These are phyloP conservation scores for Carabus problematicus DNA, from an alignment of 2,888 invertebrate genomes.

Conservation along the genomic window DNA sequence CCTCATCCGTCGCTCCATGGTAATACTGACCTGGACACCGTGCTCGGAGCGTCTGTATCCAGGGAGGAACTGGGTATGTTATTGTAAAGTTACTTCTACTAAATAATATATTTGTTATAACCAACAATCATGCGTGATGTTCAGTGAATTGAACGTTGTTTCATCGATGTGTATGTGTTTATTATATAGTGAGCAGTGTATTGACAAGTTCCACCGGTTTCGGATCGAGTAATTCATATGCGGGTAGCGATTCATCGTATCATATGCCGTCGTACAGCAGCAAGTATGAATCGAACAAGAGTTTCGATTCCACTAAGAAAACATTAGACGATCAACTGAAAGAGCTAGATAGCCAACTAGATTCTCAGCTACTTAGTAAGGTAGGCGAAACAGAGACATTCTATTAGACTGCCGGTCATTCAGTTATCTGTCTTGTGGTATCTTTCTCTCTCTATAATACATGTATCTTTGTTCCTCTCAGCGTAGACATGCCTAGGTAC, in stretches of 20 bases:
- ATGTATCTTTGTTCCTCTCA: background rate
- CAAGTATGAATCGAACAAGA: conserved; percentile 63
- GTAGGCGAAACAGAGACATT: conserved; percentile 61
- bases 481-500: conserved; percentile 1
- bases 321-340: conserved; percentile 82
- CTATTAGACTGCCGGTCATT: conserved; percentile 54
- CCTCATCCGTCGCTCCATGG: conserved; percentile 62
- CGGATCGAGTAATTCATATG: conserved; percentile 65
- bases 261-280: conserved; percentile 58
- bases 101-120: background rate
- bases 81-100: background rate
- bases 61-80: conserved; percentile 59
- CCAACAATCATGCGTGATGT: too few species aligned
- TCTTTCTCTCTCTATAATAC: background rate
- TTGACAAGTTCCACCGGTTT: conserved; percentile 66
- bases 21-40: conserved; percentile 59
- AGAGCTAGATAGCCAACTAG: conserved; percentile 80
- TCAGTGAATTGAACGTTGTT: too few species aligned
- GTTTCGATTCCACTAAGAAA: conserved; percentile 77
- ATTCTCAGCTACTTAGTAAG: conserved; percentile 72
- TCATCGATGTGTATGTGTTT: too few species aligned
- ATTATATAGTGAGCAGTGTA: conserved; percentile 64
- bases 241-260: conserved; percentile 65
- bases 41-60: conserved; percentile 59
- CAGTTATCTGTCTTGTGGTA: too few species aligned